A percentile compares a stretch with the other conserved stretches of the same genome.
Evolutionary conservation across 53 echinoderm and acorn worm species (phyloP).

Genomic region (Patiria pectinifera): DNA sequence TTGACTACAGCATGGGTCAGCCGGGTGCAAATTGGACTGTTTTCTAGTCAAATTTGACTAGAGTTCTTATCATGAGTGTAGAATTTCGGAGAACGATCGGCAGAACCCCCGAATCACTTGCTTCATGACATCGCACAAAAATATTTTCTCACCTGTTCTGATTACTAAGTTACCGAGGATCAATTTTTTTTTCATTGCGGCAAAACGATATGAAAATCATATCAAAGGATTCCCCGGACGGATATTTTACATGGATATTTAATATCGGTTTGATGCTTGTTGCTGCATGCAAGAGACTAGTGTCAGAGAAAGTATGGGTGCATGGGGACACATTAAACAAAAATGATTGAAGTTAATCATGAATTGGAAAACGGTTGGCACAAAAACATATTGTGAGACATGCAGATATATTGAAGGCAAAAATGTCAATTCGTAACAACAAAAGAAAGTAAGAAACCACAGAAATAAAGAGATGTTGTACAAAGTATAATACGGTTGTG

Average conservation of each 20-base stretch:
- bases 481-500: no score
- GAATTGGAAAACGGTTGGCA: background rate
- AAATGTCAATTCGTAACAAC: background rate
- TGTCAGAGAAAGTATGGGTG: no score
- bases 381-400: background rate
- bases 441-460: no score
- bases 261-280: background rate
- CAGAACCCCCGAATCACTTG: no score
- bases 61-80: no score
- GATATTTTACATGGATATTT: background rate
- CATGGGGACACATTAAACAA: background rate
- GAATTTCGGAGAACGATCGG: no score
- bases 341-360: background rate
- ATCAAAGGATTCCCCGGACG: background rate
- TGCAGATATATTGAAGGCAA: background rate
- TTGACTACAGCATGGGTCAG: no score
- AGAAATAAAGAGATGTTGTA: no score
- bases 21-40: no score
- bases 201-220: background rate
- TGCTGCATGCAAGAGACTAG: background rate
- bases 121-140: no score
- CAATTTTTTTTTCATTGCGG: background rate
- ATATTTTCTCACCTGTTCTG: conserved; percentile 3
- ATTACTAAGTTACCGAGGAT: background rate
- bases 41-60: no score